phyloP scores from a whole-genome alignment of 2,113 vertebrate genomes.

The Silurus glanis region DNA sequence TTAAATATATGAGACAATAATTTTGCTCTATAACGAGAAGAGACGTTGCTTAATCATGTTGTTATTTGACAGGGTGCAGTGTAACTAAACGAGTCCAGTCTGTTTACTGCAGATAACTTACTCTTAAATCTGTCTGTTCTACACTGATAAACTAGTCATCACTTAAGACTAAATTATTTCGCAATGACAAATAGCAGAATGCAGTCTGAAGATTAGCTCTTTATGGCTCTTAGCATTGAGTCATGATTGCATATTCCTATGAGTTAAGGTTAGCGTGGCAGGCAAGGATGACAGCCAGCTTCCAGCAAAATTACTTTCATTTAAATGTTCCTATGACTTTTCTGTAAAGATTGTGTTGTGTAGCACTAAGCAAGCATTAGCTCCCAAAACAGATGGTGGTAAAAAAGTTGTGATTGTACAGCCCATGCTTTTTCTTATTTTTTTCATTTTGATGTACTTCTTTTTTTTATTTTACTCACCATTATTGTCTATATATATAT shows the following conservation, averaged over 20 bases:
- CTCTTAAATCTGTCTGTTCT: conserved; percentile 64
- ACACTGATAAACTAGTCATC: conserved; percentile 74
- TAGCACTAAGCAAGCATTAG: neutral
- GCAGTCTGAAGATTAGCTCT: conserved; percentile 11
- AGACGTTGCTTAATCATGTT: conserved; percentile 66
- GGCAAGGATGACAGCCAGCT: neutral
- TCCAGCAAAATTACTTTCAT: neutral
- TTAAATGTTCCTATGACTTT: neutral
- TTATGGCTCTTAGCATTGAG: conserved; percentile 3
- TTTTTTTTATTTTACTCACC: no score
- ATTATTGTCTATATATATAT: no score
- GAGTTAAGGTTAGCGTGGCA: neutral
- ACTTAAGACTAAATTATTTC: conserved; percentile 46
- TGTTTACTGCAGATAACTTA: conserved; percentile 64
- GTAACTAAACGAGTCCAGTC: conserved; percentile 57
- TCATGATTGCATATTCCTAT: neutral
- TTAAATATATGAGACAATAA: conserved; percentile 59
- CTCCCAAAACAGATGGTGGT: neutral
- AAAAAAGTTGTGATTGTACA: neutral
- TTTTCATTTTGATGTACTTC: no score
- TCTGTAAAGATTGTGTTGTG: neutral
- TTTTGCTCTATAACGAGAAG: conserved; percentile 54
- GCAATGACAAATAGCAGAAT: neutral
- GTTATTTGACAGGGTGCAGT: conserved; percentile 65
- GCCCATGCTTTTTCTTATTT: neutral